Percentiles rank a stretch among this genome's conserved stretches.
These are phyloP conservation scores for Hyla sarda DNA, from an alignment of 2,113 vertebrate genomes.

Conservation along the genomic window DNA sequence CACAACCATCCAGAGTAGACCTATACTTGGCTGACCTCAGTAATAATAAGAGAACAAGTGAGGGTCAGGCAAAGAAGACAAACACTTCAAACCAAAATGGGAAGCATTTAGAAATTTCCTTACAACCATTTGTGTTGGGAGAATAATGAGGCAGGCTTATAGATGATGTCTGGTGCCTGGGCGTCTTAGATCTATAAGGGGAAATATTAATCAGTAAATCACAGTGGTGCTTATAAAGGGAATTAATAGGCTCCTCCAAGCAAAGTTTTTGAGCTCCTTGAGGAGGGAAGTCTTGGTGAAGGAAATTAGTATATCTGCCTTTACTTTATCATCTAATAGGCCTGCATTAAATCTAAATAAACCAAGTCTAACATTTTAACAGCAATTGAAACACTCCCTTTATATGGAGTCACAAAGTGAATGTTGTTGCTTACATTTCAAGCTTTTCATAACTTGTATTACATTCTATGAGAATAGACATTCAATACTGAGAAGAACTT, in stretches of 20 bases:
- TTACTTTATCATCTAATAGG: neutral
- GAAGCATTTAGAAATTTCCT: constrained; percentile 30
- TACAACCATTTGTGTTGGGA: neutral
- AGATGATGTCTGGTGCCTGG: constrained; percentile 3
- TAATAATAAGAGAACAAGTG: neutral
- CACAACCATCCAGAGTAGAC: constrained; percentile 12
- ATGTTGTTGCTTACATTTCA: neutral
- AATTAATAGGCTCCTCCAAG: neutral
- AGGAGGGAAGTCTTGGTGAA: neutral
- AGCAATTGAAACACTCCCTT: neutral
- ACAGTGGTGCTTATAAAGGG: neutral
- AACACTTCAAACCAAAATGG: neutral
- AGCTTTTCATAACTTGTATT: too few species aligned
- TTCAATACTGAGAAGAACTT: neutral
- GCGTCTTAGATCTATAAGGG: constrained; percentile 1
- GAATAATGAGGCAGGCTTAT: neutral
- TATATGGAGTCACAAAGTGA: neutral
- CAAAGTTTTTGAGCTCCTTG: neutral
- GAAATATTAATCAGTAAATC: constrained; percentile 22
- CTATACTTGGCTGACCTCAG: constrained; percentile 40
- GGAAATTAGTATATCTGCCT: neutral
- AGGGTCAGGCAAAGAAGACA: constrained; percentile 17
- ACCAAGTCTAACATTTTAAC: neutral
- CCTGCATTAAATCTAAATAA: neutral
- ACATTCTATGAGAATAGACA: neutral